Evolutionary conservation across 1,140 invertebrate species (phyloP).

Genomic region (Drosophila gunungcola): DNA sequence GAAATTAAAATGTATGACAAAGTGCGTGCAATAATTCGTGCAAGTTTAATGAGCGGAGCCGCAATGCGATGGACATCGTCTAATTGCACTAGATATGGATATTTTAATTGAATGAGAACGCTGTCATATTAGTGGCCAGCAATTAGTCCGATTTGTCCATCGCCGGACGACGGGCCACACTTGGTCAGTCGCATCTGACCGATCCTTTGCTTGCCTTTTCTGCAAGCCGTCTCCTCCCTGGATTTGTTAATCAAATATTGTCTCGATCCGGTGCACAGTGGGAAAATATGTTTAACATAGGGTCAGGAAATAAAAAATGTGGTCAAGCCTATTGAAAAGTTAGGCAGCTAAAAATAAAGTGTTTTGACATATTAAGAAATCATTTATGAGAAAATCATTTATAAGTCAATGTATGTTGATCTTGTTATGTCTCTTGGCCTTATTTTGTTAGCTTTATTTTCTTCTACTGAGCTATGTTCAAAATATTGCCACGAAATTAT

Average conservation of each 20-base stretch:
- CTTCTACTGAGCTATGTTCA: no score
- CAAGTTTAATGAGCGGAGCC: slow-evolving; percentile 81
- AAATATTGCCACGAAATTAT: no score
- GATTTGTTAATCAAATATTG: slow-evolving; percentile 72
- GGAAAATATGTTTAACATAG: background rate
- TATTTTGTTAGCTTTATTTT: no score
- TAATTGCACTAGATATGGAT: slow-evolving; percentile 84
- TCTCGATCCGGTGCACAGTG: background rate
- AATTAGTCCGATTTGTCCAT: slow-evolving; percentile 72
- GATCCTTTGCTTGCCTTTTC: slow-evolving; percentile 7
- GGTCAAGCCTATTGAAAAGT: no score
- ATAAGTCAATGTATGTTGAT: no score
- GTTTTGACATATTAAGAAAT: no score
- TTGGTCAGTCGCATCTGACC: slow-evolving; percentile 18
- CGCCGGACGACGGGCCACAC: slow-evolving; percentile 37
- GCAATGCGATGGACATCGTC: slow-evolving; percentile 80
- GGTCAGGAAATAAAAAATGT: no score
- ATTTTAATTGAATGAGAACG: slow-evolving; percentile 84
- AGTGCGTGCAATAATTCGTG: slow-evolving; percentile 85
- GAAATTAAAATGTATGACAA: slow-evolving; percentile 85
- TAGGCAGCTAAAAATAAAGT: no score
- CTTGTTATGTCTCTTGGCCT: no score
- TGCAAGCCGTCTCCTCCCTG: slow-evolving; percentile 2
- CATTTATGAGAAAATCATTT: no score
- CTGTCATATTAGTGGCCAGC: slow-evolving; percentile 79